Base-by-base conservation (phyloP, 2,113 vertebrate species). In the Pheucticus melanocephalus region DNA sequence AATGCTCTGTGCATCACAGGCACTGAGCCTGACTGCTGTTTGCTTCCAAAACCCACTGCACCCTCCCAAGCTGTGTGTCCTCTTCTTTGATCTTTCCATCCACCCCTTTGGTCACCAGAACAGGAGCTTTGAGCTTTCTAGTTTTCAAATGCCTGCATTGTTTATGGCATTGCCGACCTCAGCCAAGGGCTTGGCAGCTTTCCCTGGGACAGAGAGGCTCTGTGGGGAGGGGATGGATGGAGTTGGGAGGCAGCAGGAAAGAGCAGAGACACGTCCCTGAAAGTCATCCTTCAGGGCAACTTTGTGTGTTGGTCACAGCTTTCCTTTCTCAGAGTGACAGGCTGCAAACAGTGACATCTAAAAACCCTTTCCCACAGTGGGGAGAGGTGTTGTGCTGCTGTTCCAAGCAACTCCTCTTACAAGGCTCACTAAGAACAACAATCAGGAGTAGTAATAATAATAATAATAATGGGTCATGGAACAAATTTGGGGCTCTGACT, bases 401-500 rank as follows among this genome's bases (percentile, higher is more conserved):
- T 39, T 70, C 59, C 4, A 4, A 83, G 66, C 21, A 24, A 77
- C 61, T 82, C 35, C 45, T 77, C 63, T 60, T 44, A 51, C 50
- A 27, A 61, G 40, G 69, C 60, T 90, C 48, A 45, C 40, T 57
- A 77, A 68, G 53, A 92, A 59, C 54, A 96, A 75, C 68, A 82
- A 75, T 72, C 75, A 92, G 40, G n/a, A 90, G 28, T 70, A 59
- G 18, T 70, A 59, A 16, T 68, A 71, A 70, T 33, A 73, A 45
- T 64, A 66, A 75, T 65, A 66, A 75, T 33, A 61, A 50, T 15
- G 31, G 33, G 44, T 51, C 60, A 45, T 37, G 63, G 68, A 88
- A 78, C 47, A 92, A 64, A 72, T 88, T 66, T 45, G 37, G 51
- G 35, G 23, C 91, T 92, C 82, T 91, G 51, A 87, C 63, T 81